Conservation (phyloP, 1,140 invertebrate genomes). For the Cyrtorhinus lividipennis region DNA sequence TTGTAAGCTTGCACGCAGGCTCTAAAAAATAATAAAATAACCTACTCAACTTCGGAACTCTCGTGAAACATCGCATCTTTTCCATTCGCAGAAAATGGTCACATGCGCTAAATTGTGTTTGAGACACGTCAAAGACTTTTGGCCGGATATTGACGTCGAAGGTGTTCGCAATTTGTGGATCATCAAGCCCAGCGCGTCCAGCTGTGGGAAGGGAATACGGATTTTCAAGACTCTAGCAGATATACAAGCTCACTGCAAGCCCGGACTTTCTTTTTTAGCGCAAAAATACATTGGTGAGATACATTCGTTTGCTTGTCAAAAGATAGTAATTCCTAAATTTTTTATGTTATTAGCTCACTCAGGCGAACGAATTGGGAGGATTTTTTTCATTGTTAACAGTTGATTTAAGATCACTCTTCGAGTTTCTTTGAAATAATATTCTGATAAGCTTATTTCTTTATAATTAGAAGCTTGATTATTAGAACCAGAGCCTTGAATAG, state of each 20-base stretch:
- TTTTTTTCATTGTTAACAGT: neutral
- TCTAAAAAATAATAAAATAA: conserved; percentile 1
- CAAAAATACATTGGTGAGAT: conserved; percentile 83
- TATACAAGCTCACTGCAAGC: conserved; percentile 45
- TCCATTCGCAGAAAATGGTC: conserved; percentile 27
- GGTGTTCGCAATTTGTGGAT: conserved; percentile 85
- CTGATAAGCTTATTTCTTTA: no score
- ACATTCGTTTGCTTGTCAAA: conserved; percentile 2
- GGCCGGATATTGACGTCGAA: conserved; percentile 70
- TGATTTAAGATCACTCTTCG: neutral
- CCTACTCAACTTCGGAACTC: neutral
- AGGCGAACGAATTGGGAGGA: no score
- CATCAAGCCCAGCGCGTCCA: conserved; percentile 86
- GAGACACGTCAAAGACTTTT: conserved; percentile 42
- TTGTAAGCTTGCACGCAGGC: no score
- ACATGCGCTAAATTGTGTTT: conserved; percentile 33
- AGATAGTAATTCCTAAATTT: neutral
- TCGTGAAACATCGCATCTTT: conserved; percentile 4
- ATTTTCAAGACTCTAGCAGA: conserved; percentile 75
- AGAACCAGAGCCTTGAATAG: no score
- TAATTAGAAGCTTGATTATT: no score
- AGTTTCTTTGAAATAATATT: no score
- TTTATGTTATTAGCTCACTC: no score
- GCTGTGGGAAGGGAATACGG: conserved; percentile 75
- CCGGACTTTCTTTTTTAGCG: conserved; percentile 70